Evolutionary conservation across 2,888 invertebrate genomes (phyloP), one percentile per base, ranked within the genome.

Genomic region (Blastobasis lacticolella): DNA sequence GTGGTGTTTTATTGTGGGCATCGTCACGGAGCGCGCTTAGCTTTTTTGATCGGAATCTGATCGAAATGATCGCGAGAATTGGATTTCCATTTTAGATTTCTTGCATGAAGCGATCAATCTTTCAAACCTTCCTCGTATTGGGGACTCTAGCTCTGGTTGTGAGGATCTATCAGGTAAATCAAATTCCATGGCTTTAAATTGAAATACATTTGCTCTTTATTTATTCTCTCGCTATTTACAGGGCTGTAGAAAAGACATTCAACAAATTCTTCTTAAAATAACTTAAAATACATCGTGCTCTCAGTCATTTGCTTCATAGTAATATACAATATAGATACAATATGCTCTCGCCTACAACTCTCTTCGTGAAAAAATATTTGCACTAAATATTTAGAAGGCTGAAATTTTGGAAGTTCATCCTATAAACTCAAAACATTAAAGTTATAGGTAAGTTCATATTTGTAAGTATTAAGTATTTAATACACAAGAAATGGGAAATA

Each of bases 11-110:
- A 83, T 86, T 85, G 76, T 82, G 74, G 74, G 75, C 73, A 80
- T 76, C 86, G 86, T 87, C 85, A 86, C 81, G 85, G 85, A 75
- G 77, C 23, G 23, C 23, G 23, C 23, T 79, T 75, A 70, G 71
- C 73, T 80, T 85, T 81, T 86, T 85, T 83, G 80, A 85, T 83
- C 80, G 78, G 79, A 78, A 80, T 80, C 73, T 78, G 78, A 85
- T 85, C 81, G 78, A 81, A 84, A 76, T 78, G 82, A 85, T 83
- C 81, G 87, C 85, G 75, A 83, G 86, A 86, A 86, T 84, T 84
- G 82, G 80, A 82, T 86, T 83, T 84, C 75, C 80, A 83, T 82
- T 86, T 85, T 73, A 81, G 77, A 84, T 84, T 79, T 78, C 63
- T 74, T 74, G 72, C 69, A 61, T 65, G 69, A 66, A 74, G 75